phyloP scores from a whole-genome alignment of 2,888 invertebrate genomes.

The Pseudococcus longispinus region DNA sequence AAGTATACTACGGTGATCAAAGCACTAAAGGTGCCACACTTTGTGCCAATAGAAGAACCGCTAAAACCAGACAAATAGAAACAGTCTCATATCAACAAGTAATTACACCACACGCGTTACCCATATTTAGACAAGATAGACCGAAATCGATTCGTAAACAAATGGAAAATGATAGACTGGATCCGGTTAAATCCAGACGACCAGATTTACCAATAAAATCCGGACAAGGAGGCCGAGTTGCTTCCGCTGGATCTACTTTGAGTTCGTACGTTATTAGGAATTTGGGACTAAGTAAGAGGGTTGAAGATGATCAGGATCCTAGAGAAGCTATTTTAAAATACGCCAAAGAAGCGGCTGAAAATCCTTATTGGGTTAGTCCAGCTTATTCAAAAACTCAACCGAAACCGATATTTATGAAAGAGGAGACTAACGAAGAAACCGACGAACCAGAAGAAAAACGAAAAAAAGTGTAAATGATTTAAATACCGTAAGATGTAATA shows the following conservation, averaged over 20 bases:
- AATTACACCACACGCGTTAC: conserved; percentile 94
- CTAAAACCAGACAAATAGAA: conserved; percentile 82
- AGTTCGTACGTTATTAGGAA: conserved; percentile 97
- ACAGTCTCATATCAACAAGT: conserved; percentile 90
- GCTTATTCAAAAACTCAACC: conserved; percentile 92
- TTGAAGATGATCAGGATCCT: conserved; percentile 90
- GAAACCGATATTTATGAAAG: conserved; percentile 71
- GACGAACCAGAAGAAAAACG: conserved; percentile 59
- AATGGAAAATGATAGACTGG: conserved; percentile 88
- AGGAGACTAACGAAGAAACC: conserved; percentile 64
- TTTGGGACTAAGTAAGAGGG: conserved; percentile 88
- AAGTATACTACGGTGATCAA: conserved; percentile 88
- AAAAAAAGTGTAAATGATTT: conserved; percentile 8
- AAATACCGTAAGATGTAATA: not conserved
- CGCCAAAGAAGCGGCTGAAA: conserved; percentile 93
- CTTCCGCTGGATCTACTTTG: conserved; percentile 92
- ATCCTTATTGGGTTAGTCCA: conserved; percentile 96
- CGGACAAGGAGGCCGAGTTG: conserved; percentile 86
- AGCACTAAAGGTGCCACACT: conserved; percentile 90
- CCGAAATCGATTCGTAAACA: conserved; percentile 87
- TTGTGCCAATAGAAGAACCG: conserved; percentile 81
- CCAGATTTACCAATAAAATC: conserved; percentile 89
- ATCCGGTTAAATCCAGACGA: conserved; percentile 81
- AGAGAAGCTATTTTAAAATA: conserved; percentile 92
- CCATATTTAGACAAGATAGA: conserved; percentile 91